Conservation (phyloP, 2,797 vertebrate species). For the Synanceia verrucosa region DNA sequence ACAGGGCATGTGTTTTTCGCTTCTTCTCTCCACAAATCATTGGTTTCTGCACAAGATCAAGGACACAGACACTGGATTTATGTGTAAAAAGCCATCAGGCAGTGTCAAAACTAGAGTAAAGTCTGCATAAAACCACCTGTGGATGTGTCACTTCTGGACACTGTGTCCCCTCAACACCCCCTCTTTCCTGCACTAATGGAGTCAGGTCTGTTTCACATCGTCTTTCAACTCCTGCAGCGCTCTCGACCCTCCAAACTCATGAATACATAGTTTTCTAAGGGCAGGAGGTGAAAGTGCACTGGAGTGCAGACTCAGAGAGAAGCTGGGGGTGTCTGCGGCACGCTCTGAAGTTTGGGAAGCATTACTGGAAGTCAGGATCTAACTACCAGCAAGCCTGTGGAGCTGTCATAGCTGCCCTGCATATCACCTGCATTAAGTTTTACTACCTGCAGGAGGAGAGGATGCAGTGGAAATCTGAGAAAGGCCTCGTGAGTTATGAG, state of each 20-base stretch:
- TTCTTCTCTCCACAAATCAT: not conserved
- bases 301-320: conserved; percentile 4
- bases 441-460: not conserved
- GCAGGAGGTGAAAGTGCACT: not conserved
- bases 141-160: not conserved
- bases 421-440: conserved; percentile 3
- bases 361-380: conserved; percentile 22
- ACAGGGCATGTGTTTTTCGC: not conserved
- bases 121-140: not conserved
- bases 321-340: not conserved
- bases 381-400: conserved; percentile 22
- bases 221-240: not conserved
- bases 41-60: not conserved
- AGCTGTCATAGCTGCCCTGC: conserved; percentile 10
- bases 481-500: not conserved
- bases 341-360: conserved; percentile 23
- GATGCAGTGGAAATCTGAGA: not conserved
- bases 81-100: not conserved
- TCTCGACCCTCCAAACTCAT: not conserved
- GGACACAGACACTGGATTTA: not conserved
- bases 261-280: not conserved
- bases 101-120: not conserved
- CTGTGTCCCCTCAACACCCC: not conserved
- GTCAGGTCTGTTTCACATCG: not conserved
- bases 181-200: not conserved